Evolutionary conservation across 1,140 invertebrate species (phyloP).

Genomic region (Trichonephila clavipes): DNA sequence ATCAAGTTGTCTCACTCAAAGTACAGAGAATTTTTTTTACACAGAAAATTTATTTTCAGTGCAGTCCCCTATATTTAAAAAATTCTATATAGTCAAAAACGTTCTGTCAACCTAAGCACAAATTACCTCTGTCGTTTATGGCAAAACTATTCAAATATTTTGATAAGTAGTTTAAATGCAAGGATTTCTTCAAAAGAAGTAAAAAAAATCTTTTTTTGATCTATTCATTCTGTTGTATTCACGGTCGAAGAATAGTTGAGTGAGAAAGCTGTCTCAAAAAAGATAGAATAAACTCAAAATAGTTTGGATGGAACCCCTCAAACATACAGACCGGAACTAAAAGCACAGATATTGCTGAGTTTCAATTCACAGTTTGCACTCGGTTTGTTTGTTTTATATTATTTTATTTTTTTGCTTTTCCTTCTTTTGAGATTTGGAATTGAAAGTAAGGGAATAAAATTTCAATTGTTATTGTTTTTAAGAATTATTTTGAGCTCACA

Average conservation of each 20-base stretch:
- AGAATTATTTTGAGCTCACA: no score
- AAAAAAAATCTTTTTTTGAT: not conserved
- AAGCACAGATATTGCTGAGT: not conserved
- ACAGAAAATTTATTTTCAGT: not conserved
- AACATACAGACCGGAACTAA: not conserved
- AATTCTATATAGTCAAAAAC: not conserved
- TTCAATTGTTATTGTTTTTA: not conserved
- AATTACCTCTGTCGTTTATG: not conserved
- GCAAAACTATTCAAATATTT: not conserved
- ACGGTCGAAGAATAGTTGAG: not conserved
- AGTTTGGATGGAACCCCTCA: not conserved
- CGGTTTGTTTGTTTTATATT: not conserved
- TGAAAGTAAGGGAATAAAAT: not conserved
- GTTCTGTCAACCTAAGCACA: not conserved
- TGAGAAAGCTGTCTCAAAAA: not conserved
- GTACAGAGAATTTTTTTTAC: not conserved
- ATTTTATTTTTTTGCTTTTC: no score
- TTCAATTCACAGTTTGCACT: slow-evolving; percentile 8
- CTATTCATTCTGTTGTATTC: not conserved
- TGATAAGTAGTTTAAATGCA: not conserved
- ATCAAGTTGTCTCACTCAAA: no score
- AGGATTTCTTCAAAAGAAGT: not conserved
- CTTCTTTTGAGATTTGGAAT: not conserved
- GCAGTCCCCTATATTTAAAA: not conserved
- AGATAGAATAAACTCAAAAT: not conserved